Conservation (phyloP, 2,888 invertebrate species). For the Heliconius cydno region DNA sequence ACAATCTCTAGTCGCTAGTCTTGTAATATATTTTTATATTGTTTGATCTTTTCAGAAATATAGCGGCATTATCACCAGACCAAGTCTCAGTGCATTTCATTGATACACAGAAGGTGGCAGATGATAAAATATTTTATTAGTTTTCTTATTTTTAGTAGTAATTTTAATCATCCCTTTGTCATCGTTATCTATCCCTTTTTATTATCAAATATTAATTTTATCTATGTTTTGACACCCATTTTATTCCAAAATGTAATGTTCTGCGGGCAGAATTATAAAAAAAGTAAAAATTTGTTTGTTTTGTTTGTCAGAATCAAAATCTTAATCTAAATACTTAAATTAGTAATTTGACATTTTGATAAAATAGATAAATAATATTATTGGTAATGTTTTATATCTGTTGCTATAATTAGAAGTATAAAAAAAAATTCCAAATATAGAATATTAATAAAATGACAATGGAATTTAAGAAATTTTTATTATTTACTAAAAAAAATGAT, state of each 20-base stretch:
- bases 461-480: background rate
- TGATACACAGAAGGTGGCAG: conserved; percentile 24
- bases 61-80: conserved; percentile 16
- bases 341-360: too few species aligned
- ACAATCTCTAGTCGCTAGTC: too few species aligned
- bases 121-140: conserved; percentile 19
- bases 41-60: conserved; percentile 8
- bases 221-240: background rate
- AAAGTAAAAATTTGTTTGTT: too few species aligned
- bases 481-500: background rate
- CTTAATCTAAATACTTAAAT: too few species aligned
- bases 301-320: too few species aligned
- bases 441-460: background rate
- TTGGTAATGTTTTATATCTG: too few species aligned
- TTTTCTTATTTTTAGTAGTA: background rate
- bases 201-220: background rate
- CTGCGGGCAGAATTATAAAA: too few species aligned
- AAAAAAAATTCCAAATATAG: background rate
- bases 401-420: background rate
- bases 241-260: too few species aligned
- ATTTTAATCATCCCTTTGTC: background rate
- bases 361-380: too few species aligned
- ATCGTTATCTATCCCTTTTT: background rate
- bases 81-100: conserved; percentile 20
- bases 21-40: background rate